A percentile compares a stretch with the other conserved stretches of the same genome.
Evolutionary conservation across 2,797 vertebrate genomes (phyloP).

Genomic region (Allobates femoralis): DNA sequence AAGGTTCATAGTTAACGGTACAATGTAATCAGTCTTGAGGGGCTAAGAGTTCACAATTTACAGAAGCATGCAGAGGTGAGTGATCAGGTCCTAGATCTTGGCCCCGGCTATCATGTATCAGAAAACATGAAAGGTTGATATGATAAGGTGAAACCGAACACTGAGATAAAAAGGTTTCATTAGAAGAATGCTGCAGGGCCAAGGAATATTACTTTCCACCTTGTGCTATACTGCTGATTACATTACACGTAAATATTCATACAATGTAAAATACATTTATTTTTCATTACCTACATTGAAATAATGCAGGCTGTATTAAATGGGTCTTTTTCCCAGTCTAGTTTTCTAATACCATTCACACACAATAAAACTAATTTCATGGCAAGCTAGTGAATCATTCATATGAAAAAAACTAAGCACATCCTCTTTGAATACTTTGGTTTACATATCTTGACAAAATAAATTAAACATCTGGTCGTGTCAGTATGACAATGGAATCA

Average conservation of each 20-base stretch:
- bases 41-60: slow-evolving; percentile 18
- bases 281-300: no score
- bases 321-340: no score
- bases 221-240: not conserved
- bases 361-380: no score
- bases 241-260: not conserved
- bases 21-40: slow-evolving; percentile 8
- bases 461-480: no score
- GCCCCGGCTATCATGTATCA: slow-evolving; percentile 30
- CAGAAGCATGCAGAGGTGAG: slow-evolving; percentile 14
- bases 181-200: not conserved
- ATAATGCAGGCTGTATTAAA: no score
- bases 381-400: no score
- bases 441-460: no score
- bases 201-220: not conserved
- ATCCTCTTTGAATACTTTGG: no score
- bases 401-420: no score
- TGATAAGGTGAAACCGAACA: slow-evolving; percentile 32
- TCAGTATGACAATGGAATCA: no score
- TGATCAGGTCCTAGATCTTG: slow-evolving; percentile 8
- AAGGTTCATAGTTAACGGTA: not conserved
- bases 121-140: slow-evolving; percentile 10
- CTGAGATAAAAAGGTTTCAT: not conserved
- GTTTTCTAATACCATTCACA: no score
- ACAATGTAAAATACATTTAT: not conserved